Percentiles rank a stretch among this genome's conserved stretches.
These are phyloP conservation scores for Cichlasoma orientale DNA, from an alignment of 2,797 vertebrate species.

Conservation along the genomic window DNA sequence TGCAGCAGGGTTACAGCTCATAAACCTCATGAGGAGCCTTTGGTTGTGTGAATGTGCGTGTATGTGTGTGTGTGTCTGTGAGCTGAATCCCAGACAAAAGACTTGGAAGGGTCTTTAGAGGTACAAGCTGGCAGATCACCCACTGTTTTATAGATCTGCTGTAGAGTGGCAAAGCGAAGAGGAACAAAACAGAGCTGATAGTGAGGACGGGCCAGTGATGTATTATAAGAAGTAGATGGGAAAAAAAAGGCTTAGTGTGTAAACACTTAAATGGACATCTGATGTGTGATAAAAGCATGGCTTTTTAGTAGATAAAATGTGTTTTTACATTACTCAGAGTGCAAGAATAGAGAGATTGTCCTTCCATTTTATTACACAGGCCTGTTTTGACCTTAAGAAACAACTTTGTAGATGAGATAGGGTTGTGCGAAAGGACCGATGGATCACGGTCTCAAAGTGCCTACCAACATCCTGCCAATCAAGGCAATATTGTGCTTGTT, in stretches of 20 bases:
- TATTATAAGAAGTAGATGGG: slow-evolving; percentile 11
- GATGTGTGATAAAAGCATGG: not conserved
- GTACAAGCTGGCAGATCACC: slow-evolving; percentile 48
- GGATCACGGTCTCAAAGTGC: no score
- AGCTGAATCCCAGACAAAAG: slow-evolving; percentile 49
- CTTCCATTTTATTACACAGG: not conserved
- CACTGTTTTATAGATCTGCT: slow-evolving; percentile 61
- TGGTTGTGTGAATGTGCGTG: slow-evolving; percentile 17
- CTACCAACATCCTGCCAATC: not conserved
- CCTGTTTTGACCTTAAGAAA: not conserved
- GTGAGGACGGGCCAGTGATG: slow-evolving; percentile 26
- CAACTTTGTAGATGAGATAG: not conserved
- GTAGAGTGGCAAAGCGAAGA: slow-evolving; percentile 39
- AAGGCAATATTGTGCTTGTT: not conserved
- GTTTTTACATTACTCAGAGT: not conserved
- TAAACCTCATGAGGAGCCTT: slow-evolving; percentile 68
- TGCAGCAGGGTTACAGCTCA: slow-evolving; percentile 64
- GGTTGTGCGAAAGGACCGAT: not conserved
- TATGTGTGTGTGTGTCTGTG: slow-evolving; percentile 15
- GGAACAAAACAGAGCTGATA: slow-evolving; percentile 30
- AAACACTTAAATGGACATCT: slow-evolving; percentile 9
- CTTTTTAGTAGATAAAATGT: not conserved
- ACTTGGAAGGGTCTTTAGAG: slow-evolving; percentile 49
- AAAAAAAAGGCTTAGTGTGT: slow-evolving; percentile 3
- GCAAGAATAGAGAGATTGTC: not conserved